Evolutionary conservation across 2,797 vertebrate species (phyloP).

Genomic region (Alexandromys oeconomus): DNA sequence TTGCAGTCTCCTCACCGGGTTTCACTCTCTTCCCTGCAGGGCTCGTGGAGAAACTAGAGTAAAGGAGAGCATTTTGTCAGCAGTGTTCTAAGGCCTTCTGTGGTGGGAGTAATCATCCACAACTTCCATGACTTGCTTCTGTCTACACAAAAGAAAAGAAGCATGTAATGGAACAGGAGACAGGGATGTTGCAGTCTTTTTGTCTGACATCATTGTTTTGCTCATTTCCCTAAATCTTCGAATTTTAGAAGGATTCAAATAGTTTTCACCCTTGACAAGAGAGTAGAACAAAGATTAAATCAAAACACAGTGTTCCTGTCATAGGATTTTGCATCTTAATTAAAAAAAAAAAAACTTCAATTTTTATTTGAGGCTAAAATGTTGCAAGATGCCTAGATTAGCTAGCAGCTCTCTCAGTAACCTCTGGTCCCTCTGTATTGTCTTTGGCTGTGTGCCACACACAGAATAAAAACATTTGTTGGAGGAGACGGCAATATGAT

Average conservation of each 20-base stretch:
- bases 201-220: background rate
- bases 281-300: constrained; percentile 50
- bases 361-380: background rate
- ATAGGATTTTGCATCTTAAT: background rate
- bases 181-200: background rate
- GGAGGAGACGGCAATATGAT: background rate
- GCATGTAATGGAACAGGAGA: background rate
- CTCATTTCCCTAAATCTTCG: constrained; percentile 35
- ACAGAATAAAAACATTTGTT: background rate
- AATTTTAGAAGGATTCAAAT: constrained; percentile 21
- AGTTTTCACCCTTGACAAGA: background rate
- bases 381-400: background rate
- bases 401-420: background rate
- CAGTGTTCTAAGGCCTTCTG: background rate
- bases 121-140: background rate
- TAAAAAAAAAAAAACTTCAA: background rate
- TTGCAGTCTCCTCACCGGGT: background rate
- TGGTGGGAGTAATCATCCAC: background rate
- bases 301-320: background rate
- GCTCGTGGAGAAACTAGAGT: background rate
- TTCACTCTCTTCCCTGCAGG: background rate
- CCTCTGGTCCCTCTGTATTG: fast-evolving
- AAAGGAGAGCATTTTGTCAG: background rate
- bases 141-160: constrained; percentile 36
- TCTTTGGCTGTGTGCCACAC: background rate